Evolutionary conservation across 2,113 vertebrate species (phyloP).

Genomic region (Sinosuthora webbiana): DNA sequence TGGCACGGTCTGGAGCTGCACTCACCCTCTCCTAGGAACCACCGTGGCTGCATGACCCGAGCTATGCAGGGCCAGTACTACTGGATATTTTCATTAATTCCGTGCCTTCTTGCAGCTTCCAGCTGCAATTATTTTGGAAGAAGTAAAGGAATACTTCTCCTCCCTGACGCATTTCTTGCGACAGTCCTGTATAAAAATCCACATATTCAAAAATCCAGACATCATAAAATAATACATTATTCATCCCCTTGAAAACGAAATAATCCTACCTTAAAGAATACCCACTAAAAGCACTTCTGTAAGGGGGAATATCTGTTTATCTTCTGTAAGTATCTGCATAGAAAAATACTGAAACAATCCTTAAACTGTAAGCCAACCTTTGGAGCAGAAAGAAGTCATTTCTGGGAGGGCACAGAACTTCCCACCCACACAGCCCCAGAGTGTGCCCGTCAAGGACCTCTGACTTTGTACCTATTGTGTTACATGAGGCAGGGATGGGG

Average conservation of each 20-base stretch:
- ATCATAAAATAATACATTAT: background rate
- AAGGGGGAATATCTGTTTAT: constrained; percentile 57
- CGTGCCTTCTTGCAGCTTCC: background rate
- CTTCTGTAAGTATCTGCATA: constrained; percentile 43
- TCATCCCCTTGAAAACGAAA: background rate
- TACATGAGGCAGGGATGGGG: constrained; percentile 70
- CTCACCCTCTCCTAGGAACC: background rate
- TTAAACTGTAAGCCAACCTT: constrained; percentile 56
- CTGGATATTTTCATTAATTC: background rate
- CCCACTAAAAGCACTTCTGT: constrained; percentile 18
- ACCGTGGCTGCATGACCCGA: background rate
- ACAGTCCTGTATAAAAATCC: background rate
- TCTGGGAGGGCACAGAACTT: constrained; percentile 68
- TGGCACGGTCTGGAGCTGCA: background rate
- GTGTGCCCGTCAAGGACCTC: constrained; percentile 58
- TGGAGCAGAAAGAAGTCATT: constrained; percentile 39
- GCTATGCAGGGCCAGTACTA: background rate
- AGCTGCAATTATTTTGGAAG: background rate
- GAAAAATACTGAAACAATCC: constrained; percentile 64
- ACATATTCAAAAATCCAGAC: background rate
- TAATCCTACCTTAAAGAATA: background rate
- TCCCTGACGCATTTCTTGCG: background rate
- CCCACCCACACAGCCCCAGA: constrained; percentile 75
- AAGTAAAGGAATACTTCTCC: background rate
- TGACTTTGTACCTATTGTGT: constrained; percentile 71